Evolutionary conservation across 2,797 vertebrate genomes (phyloP).

Genomic region (Syngnathus rostellatus): DNA sequence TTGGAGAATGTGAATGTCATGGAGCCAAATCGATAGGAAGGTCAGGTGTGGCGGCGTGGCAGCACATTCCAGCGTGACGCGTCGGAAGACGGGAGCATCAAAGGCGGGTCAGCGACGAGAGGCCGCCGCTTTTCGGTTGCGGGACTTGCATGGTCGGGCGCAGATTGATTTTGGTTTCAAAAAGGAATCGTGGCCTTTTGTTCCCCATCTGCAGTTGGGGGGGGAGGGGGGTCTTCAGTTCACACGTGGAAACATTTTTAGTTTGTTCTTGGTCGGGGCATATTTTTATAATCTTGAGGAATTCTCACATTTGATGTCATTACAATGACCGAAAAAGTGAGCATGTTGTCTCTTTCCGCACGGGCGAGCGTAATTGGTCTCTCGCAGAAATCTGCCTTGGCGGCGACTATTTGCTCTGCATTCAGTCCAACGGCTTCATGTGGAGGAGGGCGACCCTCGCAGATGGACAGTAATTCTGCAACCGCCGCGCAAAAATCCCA

Average conservation of each 20-base stretch:
- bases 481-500: conserved; percentile 39
- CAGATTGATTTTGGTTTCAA: conserved; percentile 64
- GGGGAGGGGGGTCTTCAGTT: too few species aligned
- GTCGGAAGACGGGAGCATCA: conserved; percentile 62
- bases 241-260: too few species aligned
- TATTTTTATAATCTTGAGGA: too few species aligned
- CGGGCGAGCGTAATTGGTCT: conserved; percentile 45
- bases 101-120: conserved; percentile 61
- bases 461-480: conserved; percentile 62
- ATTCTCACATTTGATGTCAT: neutral
- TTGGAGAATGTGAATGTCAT: conserved; percentile 73
- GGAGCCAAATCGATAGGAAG: conserved; percentile 70
- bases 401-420: conserved; percentile 47
- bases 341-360: conserved; percentile 15
- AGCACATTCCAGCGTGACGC: conserved; percentile 37
- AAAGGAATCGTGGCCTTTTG: neutral
- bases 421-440: conserved; percentile 51
- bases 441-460: conserved; percentile 49
- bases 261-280: neutral
- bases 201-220: neutral
- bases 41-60: conserved; percentile 64
- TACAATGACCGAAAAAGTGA: neutral
- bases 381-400: conserved; percentile 20
- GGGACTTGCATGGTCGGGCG: conserved; percentile 25
- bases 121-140: conserved; percentile 58